Percentiles rank a stretch among this genome's conserved stretches.
Conservation (phyloP, 92 coral and sea anemone genomes). For the Plumapathes pennacea region DNA sequence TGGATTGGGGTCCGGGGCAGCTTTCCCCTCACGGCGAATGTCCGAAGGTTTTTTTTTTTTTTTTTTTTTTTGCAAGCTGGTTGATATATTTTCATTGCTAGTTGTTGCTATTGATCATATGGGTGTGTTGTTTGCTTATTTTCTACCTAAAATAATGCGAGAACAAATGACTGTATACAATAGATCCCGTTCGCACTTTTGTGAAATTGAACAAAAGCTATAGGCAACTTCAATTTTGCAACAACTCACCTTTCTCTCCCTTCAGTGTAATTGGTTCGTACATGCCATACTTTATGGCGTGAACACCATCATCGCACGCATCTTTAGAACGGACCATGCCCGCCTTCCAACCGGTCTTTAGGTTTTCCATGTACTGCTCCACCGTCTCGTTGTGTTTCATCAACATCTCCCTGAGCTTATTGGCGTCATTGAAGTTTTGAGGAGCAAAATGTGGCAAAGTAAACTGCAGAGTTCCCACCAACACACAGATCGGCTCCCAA, state of each 20-base stretch:
- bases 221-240: background rate
- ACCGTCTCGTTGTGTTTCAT: slow-evolving; percentile 29
- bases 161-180: background rate
- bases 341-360: slow-evolving; percentile 50
- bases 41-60: too few relatives aligned
- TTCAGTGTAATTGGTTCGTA: slow-evolving; percentile 13
- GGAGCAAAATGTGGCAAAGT: slow-evolving; percentile 29
- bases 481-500: slow-evolving; percentile 64
- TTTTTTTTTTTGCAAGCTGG: too few relatives aligned
- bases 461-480: background rate
- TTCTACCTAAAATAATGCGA: background rate
- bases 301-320: slow-evolving; percentile 65
- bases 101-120: too few relatives aligned
- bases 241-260: background rate
- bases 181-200: too few relatives aligned
- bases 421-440: slow-evolving; percentile 37
- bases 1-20: too few relatives aligned
- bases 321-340: slow-evolving; percentile 85
- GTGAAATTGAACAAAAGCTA: too few relatives aligned
- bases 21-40: too few relatives aligned
- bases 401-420: slow-evolving; percentile 11
- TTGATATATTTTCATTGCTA: too few relatives aligned
- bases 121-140: too few relatives aligned
- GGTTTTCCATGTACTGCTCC: slow-evolving; percentile 63
- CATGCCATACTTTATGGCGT: slow-evolving; percentile 17